phyloP scores from a whole-genome alignment of 2,888 invertebrate genomes.

The Mamestra brassicae region DNA sequence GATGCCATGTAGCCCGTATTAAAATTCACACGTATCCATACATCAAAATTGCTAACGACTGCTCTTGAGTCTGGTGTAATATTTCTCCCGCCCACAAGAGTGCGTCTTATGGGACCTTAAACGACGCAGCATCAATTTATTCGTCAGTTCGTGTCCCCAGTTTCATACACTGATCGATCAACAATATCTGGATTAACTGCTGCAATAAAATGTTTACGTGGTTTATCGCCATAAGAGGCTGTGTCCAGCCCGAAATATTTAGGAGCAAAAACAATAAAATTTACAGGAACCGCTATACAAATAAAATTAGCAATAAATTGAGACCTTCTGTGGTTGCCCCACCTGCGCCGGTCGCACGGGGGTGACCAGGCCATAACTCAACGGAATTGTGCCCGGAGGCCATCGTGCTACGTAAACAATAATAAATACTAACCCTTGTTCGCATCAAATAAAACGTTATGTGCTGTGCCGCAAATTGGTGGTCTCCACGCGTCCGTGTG shows the following conservation, averaged over 20 bases:
- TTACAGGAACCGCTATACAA: conserved; percentile 75
- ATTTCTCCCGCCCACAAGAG: conserved; percentile 51
- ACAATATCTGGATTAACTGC: conserved; percentile 46
- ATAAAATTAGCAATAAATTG: conserved; percentile 89
- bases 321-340: conserved; percentile 79
- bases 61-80: conserved; percentile 49
- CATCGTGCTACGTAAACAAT: conserved; percentile 79
- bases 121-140: conserved; percentile 47
- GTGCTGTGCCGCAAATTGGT: conserved; percentile 72
- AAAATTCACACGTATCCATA: conserved; percentile 31
- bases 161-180: conserved; percentile 31
- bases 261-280: conserved; percentile 76
- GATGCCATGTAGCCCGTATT: background rate
- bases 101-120: conserved; percentile 56
- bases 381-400: conserved; percentile 86
- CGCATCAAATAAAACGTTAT: conserved; percentile 79
- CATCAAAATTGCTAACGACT: conserved; percentile 54
- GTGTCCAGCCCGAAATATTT: conserved; percentile 55
- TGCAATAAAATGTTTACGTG: conserved; percentile 49
- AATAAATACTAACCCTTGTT: conserved; percentile 82
- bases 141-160: conserved; percentile 9
- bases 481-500: conserved; percentile 50
- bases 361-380: conserved; percentile 87
- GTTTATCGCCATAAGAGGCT: conserved; percentile 47
- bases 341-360: conserved; percentile 82